phyloP scores from a whole-genome alignment of 1,140 invertebrate genomes.

The Araneus ventricosus region DNA sequence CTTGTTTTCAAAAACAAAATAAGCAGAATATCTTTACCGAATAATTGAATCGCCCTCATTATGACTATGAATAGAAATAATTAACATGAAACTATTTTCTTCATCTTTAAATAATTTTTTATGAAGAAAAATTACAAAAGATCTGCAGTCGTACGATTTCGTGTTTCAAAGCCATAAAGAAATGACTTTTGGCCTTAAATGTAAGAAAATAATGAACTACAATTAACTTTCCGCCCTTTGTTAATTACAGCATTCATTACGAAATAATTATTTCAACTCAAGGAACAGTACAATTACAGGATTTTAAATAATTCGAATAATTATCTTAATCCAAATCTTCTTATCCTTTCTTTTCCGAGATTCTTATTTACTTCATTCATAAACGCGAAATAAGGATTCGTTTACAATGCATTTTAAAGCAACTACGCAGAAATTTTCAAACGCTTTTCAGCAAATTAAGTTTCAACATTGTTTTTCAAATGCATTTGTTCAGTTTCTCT shows the following conservation, averaged over 20 bases:
- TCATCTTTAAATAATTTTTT: slow-evolving; percentile 28
- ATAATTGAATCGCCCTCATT: not conserved
- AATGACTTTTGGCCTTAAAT: slow-evolving; percentile 18
- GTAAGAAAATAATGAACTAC: slow-evolving; percentile 51
- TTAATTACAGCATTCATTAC: slow-evolving; percentile 57
- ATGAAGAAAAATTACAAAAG: not conserved
- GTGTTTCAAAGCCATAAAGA: not conserved
- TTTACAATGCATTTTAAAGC: too few species aligned
- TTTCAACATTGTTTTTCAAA: too few species aligned
- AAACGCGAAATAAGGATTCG: not conserved
- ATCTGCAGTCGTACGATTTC: not conserved
- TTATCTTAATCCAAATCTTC: slow-evolving; percentile 34
- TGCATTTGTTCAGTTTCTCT: too few species aligned
- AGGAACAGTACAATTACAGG: not conserved
- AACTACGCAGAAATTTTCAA: too few species aligned
- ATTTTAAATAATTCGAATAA: slow-evolving; percentile 27
- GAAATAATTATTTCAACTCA: slow-evolving; percentile 31
- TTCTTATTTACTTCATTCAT: not conserved
- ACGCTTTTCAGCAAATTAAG: too few species aligned
- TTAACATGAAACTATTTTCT: slow-evolving; percentile 37
- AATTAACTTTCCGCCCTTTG: slow-evolving; percentile 56
- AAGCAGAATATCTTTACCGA: not conserved
- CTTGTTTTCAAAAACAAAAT: not conserved
- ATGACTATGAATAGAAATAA: slow-evolving; percentile 38
- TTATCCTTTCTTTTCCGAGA: not conserved